A percentile compares a stretch with the other conserved stretches of the same genome.
Evolutionary conservation across 2,888 invertebrate species (phyloP).

Genomic region (Cacoxenus indagator): DNA sequence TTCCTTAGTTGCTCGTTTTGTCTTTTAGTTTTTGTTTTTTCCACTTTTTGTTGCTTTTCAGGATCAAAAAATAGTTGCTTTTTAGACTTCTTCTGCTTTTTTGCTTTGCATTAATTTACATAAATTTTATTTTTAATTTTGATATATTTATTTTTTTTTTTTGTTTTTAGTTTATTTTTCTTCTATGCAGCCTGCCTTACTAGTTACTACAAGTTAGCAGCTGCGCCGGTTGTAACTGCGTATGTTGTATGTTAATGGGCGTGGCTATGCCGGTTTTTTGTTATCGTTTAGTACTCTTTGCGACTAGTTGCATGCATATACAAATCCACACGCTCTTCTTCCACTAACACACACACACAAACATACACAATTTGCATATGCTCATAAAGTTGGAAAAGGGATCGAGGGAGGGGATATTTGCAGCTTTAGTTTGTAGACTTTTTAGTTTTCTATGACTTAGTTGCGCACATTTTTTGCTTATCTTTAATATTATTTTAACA

Average conservation of each 20-base stretch:
- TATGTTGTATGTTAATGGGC: neutral
- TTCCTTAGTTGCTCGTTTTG: no score
- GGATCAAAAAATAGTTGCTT: constrained; percentile 10
- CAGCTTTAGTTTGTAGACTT: neutral
- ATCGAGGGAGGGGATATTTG: neutral
- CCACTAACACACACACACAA: neutral
- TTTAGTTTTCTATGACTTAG: neutral
- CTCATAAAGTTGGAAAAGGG: neutral
- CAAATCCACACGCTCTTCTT: neutral
- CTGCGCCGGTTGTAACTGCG: constrained; percentile 17
- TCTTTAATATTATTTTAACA: neutral
- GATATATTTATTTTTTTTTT: constrained; percentile 15
- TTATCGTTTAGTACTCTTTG: constrained; percentile 3
- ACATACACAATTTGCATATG: neutral
- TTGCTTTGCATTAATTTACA: constrained; percentile 10
- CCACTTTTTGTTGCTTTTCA: neutral
- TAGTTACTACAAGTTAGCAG: constrained; percentile 6
- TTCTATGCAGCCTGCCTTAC: neutral
- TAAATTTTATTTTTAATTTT: constrained; percentile 13
- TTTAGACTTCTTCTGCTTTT: no score
- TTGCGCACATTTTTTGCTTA: neutral
- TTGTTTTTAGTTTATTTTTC: neutral
- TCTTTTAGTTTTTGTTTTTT: constrained; percentile 1
- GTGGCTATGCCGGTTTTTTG: neutral
- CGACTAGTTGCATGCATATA: constrained; percentile 26